Evolutionary conservation across 2,113 vertebrate species (phyloP).

Genomic region (Perca fluviatilis): DNA sequence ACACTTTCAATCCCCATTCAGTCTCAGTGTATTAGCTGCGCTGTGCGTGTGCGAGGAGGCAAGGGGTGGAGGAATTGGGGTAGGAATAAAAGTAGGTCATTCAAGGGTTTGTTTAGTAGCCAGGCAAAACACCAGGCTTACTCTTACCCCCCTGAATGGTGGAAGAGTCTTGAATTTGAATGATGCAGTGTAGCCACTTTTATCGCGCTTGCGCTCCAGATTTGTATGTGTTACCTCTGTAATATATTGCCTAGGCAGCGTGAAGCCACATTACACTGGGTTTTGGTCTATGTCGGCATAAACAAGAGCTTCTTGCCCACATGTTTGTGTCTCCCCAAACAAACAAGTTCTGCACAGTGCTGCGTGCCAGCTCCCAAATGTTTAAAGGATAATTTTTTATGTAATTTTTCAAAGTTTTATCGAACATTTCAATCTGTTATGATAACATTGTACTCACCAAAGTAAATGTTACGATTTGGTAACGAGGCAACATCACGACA

Average conservation of each 20-base stretch:
- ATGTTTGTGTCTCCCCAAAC: constrained; percentile 5
- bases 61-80: constrained; percentile 54
- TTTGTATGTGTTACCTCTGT: constrained; percentile 44
- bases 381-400: background rate
- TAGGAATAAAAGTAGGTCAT: constrained; percentile 80
- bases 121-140: constrained; percentile 74
- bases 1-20: constrained; percentile 60
- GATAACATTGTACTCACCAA: constrained; percentile 1
- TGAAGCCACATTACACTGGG: constrained; percentile 29
- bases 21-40: constrained; percentile 58
- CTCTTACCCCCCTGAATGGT: constrained; percentile 55
- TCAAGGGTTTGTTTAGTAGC: constrained; percentile 75
- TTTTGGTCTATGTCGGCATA: constrained; percentile 21
- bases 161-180: constrained; percentile 50
- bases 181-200: constrained; percentile 41
- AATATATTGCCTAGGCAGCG: constrained; percentile 32
- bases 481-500: background rate
- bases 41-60: constrained; percentile 57
- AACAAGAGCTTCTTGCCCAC: constrained; percentile 1
- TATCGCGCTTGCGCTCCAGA: constrained; percentile 25
- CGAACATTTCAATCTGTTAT: background rate
- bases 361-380: background rate
- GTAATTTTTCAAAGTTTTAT: constrained; percentile 9
- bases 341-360: constrained; percentile 3
- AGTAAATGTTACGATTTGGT: constrained; percentile 9